A percentile compares a stretch with the other conserved stretches of the same genome.
Evolutionary conservation across 2,888 invertebrate species (phyloP).

Genomic region (Philonicus albiceps): DNA sequence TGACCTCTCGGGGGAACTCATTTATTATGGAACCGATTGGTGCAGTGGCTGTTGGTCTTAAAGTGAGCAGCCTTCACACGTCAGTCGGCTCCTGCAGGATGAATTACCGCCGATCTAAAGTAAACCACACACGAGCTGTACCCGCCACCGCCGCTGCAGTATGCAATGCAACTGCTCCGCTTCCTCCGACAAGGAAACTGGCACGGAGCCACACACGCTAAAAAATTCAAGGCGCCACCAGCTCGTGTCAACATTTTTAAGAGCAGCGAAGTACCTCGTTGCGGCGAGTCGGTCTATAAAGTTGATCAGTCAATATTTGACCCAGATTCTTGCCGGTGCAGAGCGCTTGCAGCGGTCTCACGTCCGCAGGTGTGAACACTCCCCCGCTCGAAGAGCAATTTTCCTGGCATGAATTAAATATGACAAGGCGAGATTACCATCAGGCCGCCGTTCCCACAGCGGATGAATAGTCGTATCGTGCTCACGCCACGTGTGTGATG

Average conservation of each 20-base stretch:
- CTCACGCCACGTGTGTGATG: neutral
- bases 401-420: slow-evolving; percentile 32
- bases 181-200: neutral
- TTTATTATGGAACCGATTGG: neutral
- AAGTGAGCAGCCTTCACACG: neutral
- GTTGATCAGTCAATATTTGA: slow-evolving; percentile 50
- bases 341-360: neutral
- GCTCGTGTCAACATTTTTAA: slow-evolving; percentile 33
- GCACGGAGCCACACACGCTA: neutral
- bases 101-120: neutral
- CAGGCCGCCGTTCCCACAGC: neutral
- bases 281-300: slow-evolving; percentile 37
- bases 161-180: neutral
- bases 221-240: slow-evolving; percentile 20
- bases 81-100: neutral
- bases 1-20: neutral
- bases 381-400: slow-evolving; percentile 9
- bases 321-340: slow-evolving; percentile 40
- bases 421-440: slow-evolving; percentile 27
- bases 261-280: neutral
- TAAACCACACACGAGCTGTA: neutral
- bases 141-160: neutral
- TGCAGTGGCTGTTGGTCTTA: neutral
- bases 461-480: slow-evolving; percentile 17
- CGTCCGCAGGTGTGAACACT: slow-evolving; percentile 28